Evolutionary conservation across 2,888 invertebrate genomes (phyloP), one percentile per base, ranked within the genome.

Genomic region (Pardosa pseudoannulata): DNA sequence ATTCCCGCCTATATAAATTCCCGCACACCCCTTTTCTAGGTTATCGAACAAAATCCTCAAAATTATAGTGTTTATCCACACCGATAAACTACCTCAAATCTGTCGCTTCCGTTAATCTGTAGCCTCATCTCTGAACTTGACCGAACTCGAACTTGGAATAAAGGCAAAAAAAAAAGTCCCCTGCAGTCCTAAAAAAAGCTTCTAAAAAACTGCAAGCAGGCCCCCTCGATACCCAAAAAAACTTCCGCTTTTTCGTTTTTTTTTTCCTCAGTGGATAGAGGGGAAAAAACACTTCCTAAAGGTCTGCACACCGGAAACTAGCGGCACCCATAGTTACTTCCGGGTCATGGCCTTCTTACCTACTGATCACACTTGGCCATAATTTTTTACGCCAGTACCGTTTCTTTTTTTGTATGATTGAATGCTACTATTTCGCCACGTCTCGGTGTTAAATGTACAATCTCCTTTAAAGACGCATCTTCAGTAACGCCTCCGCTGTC

Each of bases 311-410:
- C 83, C 72, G 83, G 83, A 83, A 83, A 65, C 56, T 72, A 65
- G 70, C 82, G 64, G 82, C 74, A 74, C 68, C 82, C 73, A 82
- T 39, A 65, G 64, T 23, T 36, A 67, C 83, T 83, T 83, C 83
- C 83, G 76, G 83, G 83, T 83, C 76, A 41, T 78, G 76, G 56
- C 83, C 83, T 78, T 83, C 83, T 83, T 83, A 83, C 83, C 76
- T 78, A 83, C 71, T 83, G 75, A 83, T 76, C 71, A 78, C 71
- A 78, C 39, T 39, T 36, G 31, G 31, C n/a, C 31, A 16, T 23
- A 50, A 39, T 75, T 81, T 81, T 81, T 80, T 67, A 65, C 19
- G 1, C 39, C 39, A 11, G 16, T 23, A 23, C n/a, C n/a, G n/a
- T 27, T 36, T 70, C 67, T 32, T 73, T 27, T 65, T 31, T 23